Evolutionary conservation across 2,888 invertebrate species (phyloP), one percentile per base, ranked within the genome.

Genomic region (Nasonia oneida): DNA sequence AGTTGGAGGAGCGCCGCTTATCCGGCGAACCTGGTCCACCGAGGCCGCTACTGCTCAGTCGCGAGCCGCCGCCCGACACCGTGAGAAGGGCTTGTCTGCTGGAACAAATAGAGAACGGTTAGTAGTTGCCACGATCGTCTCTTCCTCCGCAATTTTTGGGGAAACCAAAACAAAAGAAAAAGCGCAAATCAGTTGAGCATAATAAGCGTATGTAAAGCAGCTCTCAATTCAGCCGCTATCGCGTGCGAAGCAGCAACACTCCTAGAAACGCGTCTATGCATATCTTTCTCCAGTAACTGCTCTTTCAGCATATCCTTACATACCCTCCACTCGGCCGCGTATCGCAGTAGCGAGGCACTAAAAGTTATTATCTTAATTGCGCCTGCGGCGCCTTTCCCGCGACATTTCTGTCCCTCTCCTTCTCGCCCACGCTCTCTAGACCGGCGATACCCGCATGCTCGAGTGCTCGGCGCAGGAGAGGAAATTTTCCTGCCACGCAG

Each of bases 81-180:
- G 93, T 92, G 90, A 93, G 91, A 89, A 94, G 93, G 91, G 93
- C 93, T 93, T 94, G 94, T 90, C 94, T 93, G 92, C 93, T 93
- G 93, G 90, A 93, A 93, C 93, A 93, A 92, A 91, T 1, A 3
- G 57, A 57, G 78, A 10, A 42, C 18, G n/a, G 15, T 23, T 15
- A 74, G 29, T 73, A 15, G n/a, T 18, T 57, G 53, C 10, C 29
- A 67, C 14, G 57, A 4, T 23, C 29, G 29, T 29, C 15, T 33
- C 29, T 12, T 3, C 12, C 12, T 61, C 57, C 5, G 18, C 57
- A 23, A 18, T 61, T 2, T n/a, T 8, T 23, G 57, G 57, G n/a
- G 18, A 6, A 3, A 8, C n/a, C n/a, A n/a, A 6, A 15, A n/a
- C 2, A 15, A 57, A 6, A 70, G 6, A 4, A 76, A 76, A 77